Base-by-base conservation (phyloP, 2,113 vertebrate species). In the Cebus imitator region DNA sequence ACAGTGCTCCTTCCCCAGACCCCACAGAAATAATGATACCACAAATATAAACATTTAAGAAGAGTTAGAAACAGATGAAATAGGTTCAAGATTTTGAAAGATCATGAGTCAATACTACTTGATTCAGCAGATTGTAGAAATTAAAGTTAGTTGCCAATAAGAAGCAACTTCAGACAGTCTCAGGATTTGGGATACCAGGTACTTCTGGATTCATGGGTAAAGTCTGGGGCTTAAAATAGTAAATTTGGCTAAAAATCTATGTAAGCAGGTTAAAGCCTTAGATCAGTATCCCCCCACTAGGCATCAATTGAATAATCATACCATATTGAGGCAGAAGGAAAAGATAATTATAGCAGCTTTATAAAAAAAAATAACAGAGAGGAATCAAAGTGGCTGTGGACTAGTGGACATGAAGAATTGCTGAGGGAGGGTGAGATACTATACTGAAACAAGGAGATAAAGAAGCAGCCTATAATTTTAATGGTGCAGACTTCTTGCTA, bases 41-140 rank as follows among this genome's bases (percentile, higher is more conserved):
- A 8, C 7, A 68, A 83, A 68, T 48, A 75, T n/a, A 50, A 81
- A 88, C 81, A 92, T 82, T 66, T 66, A 43, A 84, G n/a, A 94
- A 72, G 20, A 84, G 18, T 70, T 12, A 66, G 73, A 92, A 64
- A 40, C 11, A 68, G 61, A 90, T 7, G 43, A 58, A 25, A 81
- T 70, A 66, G 16, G 73, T 90, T 94, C 37, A 84, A 48, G 61
- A 81, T 55, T 89, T 95, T 90, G 5, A 43, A 90, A 96, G 21
- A 45, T 87, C 2, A 4, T 79, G 45, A 73, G 21, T 95, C n/a
- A 78, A 5, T 92, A 79, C 66, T 64, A 55, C 16, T 87, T 78
- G 55, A 90, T 87, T 57, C 68, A 90, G 70, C 9, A 79, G 17
- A 85, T 48, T 87, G 2, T 10, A 83, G 8, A 14, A 87, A 87